Evolutionary conservation across 2,888 invertebrate genomes (phyloP).

Genomic region (Acrobasis repandana): DNA sequence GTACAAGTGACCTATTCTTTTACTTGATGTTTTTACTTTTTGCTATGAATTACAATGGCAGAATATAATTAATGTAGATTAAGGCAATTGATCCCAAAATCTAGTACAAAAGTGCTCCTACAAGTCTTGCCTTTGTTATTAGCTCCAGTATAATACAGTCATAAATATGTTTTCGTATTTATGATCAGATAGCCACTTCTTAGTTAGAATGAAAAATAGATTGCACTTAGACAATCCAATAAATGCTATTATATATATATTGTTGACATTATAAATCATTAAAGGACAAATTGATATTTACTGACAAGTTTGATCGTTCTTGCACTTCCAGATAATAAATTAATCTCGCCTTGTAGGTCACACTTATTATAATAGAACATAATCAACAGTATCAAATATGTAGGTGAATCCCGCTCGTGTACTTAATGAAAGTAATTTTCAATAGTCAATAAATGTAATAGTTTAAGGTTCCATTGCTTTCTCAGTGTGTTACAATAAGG

Average conservation of each 20-base stretch:
- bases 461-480: conserved; percentile 49
- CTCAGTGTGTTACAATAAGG: conserved; percentile 40
- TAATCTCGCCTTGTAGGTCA: conserved; percentile 36
- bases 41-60: conserved; percentile 25
- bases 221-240: conserved; percentile 33
- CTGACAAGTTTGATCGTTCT: conserved; percentile 38
- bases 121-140: conserved; percentile 33
- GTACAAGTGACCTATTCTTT: conserved; percentile 26
- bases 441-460: conserved; percentile 60
- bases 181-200: conserved; percentile 22
- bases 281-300: conserved; percentile 36
- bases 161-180: conserved; percentile 24
- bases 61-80: conserved; percentile 40
- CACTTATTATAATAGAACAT: conserved; percentile 29
- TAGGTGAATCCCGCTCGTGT: conserved; percentile 56
- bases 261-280: conserved; percentile 49
- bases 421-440: conserved; percentile 70
- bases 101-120: conserved; percentile 56
- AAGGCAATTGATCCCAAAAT: conserved; percentile 70
- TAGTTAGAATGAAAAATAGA: conserved; percentile 19
- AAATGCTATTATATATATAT: conserved; percentile 31
- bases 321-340: conserved; percentile 36
- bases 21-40: neutral
- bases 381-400: conserved; percentile 43
- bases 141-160: conserved; percentile 18